A percentile compares a stretch with the other conserved stretches of the same genome.
phyloP scores from a whole-genome alignment of 2,888 invertebrate genomes.

The Volucella inflata region DNA sequence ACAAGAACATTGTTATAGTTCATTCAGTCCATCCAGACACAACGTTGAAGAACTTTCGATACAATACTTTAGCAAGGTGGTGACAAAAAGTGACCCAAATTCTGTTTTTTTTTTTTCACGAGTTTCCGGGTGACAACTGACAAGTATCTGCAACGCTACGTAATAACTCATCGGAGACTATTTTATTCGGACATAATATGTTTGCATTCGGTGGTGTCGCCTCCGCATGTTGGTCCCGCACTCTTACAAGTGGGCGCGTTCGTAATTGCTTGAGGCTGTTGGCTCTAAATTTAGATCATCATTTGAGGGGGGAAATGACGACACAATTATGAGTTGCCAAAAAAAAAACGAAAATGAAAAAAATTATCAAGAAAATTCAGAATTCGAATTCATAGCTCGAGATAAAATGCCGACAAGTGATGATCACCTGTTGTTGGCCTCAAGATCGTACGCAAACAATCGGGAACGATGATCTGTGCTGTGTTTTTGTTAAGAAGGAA shows the following conservation, averaged over 20 bases:
- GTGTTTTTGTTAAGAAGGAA: slow-evolving; percentile 57
- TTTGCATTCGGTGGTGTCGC: background rate
- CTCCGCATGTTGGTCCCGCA: slow-evolving; percentile 23
- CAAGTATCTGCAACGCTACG: slow-evolving; percentile 27
- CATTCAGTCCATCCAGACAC: slow-evolving; percentile 5
- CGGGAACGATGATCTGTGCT: slow-evolving; percentile 52
- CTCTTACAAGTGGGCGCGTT: slow-evolving; percentile 62
- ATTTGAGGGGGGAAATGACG: slow-evolving; percentile 60
- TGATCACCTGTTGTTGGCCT: slow-evolving; percentile 70
- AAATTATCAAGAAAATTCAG: too few relatives aligned
- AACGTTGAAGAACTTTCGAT: slow-evolving; percentile 12
- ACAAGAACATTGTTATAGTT: background rate
- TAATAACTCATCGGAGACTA: slow-evolving; percentile 31
- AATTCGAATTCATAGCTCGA: slow-evolving; percentile 27
- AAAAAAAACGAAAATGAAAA: slow-evolving; percentile 14
- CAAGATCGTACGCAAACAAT: slow-evolving; percentile 58
- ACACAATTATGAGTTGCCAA: slow-evolving; percentile 65
- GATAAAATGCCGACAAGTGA: slow-evolving; percentile 66
- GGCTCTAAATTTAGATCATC: slow-evolving; percentile 55
- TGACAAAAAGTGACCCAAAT: slow-evolving; percentile 42
- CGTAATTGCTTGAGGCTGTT: slow-evolving; percentile 43
- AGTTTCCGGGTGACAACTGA: slow-evolving; percentile 67
- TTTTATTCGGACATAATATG: background rate
- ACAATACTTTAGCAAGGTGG: background rate
- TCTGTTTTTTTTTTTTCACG: background rate